Base-by-base conservation (phyloP, 2,888 invertebrate genomes). In the Tineola bisselliella region DNA sequence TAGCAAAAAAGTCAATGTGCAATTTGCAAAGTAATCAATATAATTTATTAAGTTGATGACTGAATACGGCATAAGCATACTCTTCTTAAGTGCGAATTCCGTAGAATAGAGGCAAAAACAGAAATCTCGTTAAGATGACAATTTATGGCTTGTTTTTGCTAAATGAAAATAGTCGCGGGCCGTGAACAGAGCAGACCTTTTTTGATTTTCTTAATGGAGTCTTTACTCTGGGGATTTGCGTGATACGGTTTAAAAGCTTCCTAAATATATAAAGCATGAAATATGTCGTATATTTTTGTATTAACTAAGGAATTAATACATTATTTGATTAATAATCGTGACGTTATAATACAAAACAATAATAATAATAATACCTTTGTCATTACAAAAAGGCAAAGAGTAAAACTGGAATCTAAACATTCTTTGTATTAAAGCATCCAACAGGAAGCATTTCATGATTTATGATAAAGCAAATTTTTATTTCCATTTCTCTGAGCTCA, bases 121-220 rank as follows among this genome's bases (percentile, higher is more conserved):
- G 78, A 84, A 84, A 87, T 84, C 83, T 87, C 81, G 84, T 87
- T 86, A 84, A 84, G 86, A 86, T 87, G 87, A 86, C 87, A 87
- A 87, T 87, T 87, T 87, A 87, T 87, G 84, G 87, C 77, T 83
- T 87, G 87, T 86, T 87, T 87, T 87, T 87, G 84, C 86, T 87
- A 86, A 87, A 86, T 87, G 86, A 87, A 86, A 86, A 86, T 84
- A 84, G 84, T 87, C 81, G 79, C 75, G 75, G 71, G 73, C 78
- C 79, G 76, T 78, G 84, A 82, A 82, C 77, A 76, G 76, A 77
- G 76, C 75, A 80, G 81, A 79, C 84, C 82, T 86, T 87, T 84
- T 87, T 87, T 86, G 84, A 86, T 87, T 87, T 86, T 81, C 87
- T 83, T 86, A 87, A 86, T 86, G 87, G 86, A 87, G 83, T 84